Conservation (phyloP, 1,140 invertebrate genomes). For the Neelides sp. region DNA sequence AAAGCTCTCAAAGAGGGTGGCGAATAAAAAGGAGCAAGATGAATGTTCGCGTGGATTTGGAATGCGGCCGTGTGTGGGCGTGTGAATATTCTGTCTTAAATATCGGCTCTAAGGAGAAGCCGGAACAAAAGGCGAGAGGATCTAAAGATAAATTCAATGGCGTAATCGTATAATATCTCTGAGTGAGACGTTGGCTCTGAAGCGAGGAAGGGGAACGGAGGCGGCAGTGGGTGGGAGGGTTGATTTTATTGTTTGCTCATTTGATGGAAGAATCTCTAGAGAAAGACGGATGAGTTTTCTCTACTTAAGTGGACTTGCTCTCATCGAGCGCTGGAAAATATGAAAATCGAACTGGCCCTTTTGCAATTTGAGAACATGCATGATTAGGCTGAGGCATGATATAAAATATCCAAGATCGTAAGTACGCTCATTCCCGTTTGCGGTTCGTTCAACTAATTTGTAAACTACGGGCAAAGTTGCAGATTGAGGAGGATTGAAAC, state of each 20-base stretch:
- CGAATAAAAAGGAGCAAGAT: not conserved
- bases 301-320: too few species aligned
- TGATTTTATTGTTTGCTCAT: conserved; percentile 16
- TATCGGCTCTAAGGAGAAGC: not conserved
- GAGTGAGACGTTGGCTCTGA: too few species aligned
- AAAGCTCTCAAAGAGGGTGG: too few species aligned
- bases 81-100: too few species aligned
- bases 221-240: conserved; percentile 7
- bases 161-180: not conserved
- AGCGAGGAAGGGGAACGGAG: not conserved
- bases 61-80: too few species aligned
- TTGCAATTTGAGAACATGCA: too few species aligned
- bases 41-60: too few species aligned
- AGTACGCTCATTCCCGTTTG: not conserved
- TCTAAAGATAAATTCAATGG: not conserved
- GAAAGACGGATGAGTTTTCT: too few species aligned
- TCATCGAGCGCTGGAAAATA: too few species aligned
- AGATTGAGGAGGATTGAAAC: conserved; percentile 8
- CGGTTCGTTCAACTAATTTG: conserved; percentile 22
- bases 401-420: too few species aligned
- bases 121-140: not conserved
- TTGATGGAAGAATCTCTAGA: conserved; percentile 14
- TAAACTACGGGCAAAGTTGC: conserved; percentile 17
- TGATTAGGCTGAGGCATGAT: too few species aligned
- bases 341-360: too few species aligned